Evolutionary conservation across 92 coral and sea anemone species (phyloP), one percentile per base, ranked within the genome.

Genomic region (Zoanthus sansibaricus): DNA sequence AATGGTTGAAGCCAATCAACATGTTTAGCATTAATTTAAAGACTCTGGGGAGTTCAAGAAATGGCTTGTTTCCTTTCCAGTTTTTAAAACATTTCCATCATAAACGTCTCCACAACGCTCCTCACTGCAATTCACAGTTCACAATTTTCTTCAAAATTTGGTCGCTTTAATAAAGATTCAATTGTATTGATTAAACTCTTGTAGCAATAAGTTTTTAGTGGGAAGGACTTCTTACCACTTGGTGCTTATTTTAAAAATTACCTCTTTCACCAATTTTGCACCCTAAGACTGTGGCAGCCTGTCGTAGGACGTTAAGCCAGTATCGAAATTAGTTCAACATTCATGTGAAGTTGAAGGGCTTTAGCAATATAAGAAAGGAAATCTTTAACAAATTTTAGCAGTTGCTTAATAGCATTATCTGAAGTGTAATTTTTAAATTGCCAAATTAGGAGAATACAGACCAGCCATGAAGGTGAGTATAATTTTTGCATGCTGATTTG

Each of bases 271-370:
- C 11, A 71, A 14, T 32, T 32, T 32, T 13, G 75, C 8, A 33
- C 37, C 14, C 12, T 49, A 71, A 32, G 47, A 4, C 45, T n/a
- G 37, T 71, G 75, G 20, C 45, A 21, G 37, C 32, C 3, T 11
- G 89, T 67, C 11, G 89, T 83, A 10, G 82, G 89, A 89, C 5
- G 58, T 87, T 87, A 4, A 3, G 86, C 92, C 37, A 89, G 75
- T 13, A 89, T 85, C 25, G 84, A 13, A 61, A 72, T 11, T 17
- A 72, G 45, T 33, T 72, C 77, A 20, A 46, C 55, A n/a, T 45
- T 49, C 48, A 72, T 17, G 11, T 72, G 54, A n/a, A 31, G 17
- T 20, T 72, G 25, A 1, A 72, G n/a, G 4, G 31, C 77, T 17
- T 21, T 12, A 16, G 30, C 77, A 72, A 72, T 44, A 20, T 56